Conservation (phyloP, 2,113 vertebrate species). For the Colossoma macropomum region DNA sequence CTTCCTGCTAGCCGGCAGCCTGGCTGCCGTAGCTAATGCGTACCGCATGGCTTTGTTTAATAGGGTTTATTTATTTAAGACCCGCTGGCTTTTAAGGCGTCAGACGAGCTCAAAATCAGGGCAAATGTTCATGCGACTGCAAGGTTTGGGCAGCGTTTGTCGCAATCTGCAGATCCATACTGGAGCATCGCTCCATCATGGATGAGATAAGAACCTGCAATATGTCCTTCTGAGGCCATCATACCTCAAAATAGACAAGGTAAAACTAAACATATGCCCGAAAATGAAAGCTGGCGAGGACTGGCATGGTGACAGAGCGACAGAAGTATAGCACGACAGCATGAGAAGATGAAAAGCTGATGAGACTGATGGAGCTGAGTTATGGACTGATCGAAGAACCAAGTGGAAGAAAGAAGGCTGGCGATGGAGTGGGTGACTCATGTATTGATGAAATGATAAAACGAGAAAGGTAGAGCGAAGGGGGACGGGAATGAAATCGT, state of each 20-base stretch:
- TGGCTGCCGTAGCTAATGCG: conserved; percentile 8
- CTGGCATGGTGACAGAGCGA: background rate
- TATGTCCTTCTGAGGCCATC: background rate
- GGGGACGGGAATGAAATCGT: background rate
- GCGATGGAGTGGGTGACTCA: background rate
- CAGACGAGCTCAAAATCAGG: conserved; percentile 15
- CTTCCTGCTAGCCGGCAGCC: background rate
- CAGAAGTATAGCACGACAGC: conserved; percentile 14
- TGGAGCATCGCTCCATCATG: background rate
- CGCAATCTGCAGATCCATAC: background rate
- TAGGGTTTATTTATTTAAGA: conserved; percentile 45
- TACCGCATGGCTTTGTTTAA: conserved; percentile 7
- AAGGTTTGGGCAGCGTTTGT: background rate
- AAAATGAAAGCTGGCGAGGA: background rate
- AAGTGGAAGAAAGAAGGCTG: background rate
- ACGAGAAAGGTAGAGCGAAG: conserved; percentile 18
- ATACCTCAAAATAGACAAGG: background rate
- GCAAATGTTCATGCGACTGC: background rate
- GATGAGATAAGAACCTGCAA: background rate
- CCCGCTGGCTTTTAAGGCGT: conserved; percentile 25
- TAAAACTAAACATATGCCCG: background rate
- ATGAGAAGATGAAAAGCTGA: conserved; percentile 29
- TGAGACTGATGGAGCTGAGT: conserved; percentile 23
- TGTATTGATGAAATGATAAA: conserved; percentile 50
- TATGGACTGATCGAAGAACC: conserved; percentile 9